A percentile compares a stretch with the other conserved stretches of the same genome.
Conservation (phyloP, 2,888 invertebrate genomes). For the Pelosia muscerda region DNA sequence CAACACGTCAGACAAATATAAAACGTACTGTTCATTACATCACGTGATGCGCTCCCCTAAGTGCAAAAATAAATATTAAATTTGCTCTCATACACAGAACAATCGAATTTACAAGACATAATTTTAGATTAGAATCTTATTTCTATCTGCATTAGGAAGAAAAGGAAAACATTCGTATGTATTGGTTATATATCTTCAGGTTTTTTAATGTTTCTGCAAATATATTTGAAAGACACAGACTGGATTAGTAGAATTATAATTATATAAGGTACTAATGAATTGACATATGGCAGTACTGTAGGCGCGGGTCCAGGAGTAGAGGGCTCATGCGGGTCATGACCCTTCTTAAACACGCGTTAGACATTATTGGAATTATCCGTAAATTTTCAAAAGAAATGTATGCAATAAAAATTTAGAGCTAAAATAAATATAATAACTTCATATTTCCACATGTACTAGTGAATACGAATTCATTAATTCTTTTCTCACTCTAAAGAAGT, state of each 20-base stretch:
- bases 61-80: background rate
- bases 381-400: background rate
- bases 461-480: background rate
- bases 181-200: background rate
- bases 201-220: background rate
- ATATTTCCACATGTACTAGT: background rate
- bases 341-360: background rate
- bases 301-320: background rate
- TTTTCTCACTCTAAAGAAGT: background rate
- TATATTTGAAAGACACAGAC: background rate
- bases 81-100: constrained; percentile 3
- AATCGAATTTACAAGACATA: constrained; percentile 2
- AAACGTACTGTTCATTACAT: too few species aligned
- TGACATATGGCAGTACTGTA: background rate
- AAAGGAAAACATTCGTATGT: too few species aligned
- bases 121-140: background rate
- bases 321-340: background rate
- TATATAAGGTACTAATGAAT: background rate
- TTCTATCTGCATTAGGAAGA: background rate
- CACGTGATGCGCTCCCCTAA: too few species aligned
- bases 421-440: background rate
- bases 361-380: background rate
- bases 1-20: too few species aligned
- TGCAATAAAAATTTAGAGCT: background rate
- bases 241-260: background rate